Evolutionary conservation across 2,797 vertebrate species (phyloP).

Genomic region (Rhincodon typus): DNA sequence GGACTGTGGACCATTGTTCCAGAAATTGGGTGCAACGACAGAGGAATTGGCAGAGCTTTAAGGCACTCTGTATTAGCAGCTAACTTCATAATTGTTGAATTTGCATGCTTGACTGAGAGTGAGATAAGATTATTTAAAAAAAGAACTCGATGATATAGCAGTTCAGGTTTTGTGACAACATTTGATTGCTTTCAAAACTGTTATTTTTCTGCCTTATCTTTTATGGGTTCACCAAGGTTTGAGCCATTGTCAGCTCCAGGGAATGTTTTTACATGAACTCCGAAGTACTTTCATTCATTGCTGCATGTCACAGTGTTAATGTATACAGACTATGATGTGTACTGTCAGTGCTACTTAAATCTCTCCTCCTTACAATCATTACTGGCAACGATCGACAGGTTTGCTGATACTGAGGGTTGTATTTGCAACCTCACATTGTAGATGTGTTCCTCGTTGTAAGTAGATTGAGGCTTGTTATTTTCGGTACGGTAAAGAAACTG

Average conservation of each 20-base stretch:
- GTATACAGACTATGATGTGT: constrained; percentile 55
- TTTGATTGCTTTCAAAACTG: not conserved
- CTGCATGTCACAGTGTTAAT: constrained; percentile 56
- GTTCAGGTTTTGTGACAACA: not conserved
- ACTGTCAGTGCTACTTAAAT: constrained; percentile 49
- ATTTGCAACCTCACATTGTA: not conserved
- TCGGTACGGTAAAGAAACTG: not conserved
- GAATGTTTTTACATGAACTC: constrained; percentile 54
- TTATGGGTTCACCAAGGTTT: not conserved
- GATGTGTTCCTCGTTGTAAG: not conserved
- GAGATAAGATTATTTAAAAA: not conserved
- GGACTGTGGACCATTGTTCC: not conserved
- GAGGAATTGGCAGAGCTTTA: not conserved
- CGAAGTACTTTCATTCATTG: constrained; percentile 65
- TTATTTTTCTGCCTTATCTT: not conserved
- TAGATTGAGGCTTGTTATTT: not conserved
- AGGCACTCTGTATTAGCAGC: not conserved
- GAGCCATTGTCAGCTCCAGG: not conserved
- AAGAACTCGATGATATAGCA: not conserved
- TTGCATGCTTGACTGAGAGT: not conserved
- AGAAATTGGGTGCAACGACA: not conserved
- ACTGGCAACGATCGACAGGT: not conserved
- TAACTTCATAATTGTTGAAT: not conserved
- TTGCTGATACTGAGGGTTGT: not conserved
- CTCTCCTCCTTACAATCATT: not conserved